Evolutionary conservation across 2,888 invertebrate genomes (phyloP), one percentile per base, ranked within the genome.

Genomic region (Andrena marginata): DNA sequence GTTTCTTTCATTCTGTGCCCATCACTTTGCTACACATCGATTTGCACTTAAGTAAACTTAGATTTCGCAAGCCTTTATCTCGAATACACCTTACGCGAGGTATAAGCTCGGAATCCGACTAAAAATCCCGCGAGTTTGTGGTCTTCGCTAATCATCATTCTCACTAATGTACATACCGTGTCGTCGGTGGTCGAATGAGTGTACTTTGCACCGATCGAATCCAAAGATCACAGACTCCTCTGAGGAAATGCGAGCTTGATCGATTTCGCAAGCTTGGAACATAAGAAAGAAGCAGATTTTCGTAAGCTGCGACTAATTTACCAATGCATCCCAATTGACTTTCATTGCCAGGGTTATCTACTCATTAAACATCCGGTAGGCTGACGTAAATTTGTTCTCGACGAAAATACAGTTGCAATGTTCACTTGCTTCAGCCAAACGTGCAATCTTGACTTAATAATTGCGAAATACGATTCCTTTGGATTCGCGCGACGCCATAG

Each of bases 401-500:
- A 42, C 0, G 42, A 42, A 16, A 42, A 42, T 16, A 42, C 42
- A 16, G 16, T 4, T 42, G 42, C 4, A 16, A 42, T 42, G 16
- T 42, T 42, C 4, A 42, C 42, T 42, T 1, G 51, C 20, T 51
- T 20, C 51, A 51, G 51, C 6, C 51, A 26, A 56, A 23, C 4
- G 26, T 23, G 4, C 23, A 10, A 20, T 56, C 8, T 26, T 23
- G 5, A 4, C 1, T 23, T 1, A 10, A 56, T 8, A 31, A 31
- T 29, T 20, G 10, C 26, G 33, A 42, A 63, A 10, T 13, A 26
- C 48, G 48, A 20, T 20, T 26, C 0, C 63, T 68, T 86, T 84
- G 86, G 84, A 88, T 84, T 86, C 88, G 86, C 62, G 33, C 77
- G 84, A 78, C 74, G 68, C 63, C 75, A 84, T 88, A 84, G 48